Percentiles rank a stretch among this genome's conserved stretches.
Conservation (phyloP, 2,797 vertebrate genomes). For the Hippocampus kuda region DNA sequence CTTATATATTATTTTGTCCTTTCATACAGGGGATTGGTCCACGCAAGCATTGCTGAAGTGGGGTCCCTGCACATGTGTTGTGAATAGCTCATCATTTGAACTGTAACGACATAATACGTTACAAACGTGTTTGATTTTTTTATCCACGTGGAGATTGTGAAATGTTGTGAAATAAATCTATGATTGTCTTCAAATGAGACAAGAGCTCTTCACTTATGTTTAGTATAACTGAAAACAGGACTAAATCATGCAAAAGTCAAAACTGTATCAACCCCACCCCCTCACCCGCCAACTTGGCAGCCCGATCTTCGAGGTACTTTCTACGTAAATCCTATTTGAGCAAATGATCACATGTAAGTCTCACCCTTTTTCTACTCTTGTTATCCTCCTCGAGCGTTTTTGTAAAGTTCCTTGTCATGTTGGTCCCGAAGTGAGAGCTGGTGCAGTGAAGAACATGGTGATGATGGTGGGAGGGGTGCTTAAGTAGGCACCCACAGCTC, state of each 20-base stretch:
- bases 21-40: no score
- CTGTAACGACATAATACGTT: no score
- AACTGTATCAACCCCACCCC: background rate
- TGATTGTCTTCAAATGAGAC: background rate
- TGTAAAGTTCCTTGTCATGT: constrained; percentile 47
- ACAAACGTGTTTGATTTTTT: no score
- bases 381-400: constrained; percentile 24
- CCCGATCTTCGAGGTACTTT: background rate
- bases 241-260: background rate
- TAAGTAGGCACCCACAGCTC: constrained; percentile 15
- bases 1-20: no score
- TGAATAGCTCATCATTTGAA: no score
- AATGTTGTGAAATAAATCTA: no score
- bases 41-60: no score
- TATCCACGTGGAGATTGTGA: no score
- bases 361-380: constrained; percentile 53
- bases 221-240: background rate
- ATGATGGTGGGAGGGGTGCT: background rate
- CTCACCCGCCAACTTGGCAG: background rate
- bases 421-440: constrained; percentile 14
- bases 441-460: constrained; percentile 1
- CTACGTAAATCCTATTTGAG: background rate
- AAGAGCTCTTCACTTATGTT: background rate
- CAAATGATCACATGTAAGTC: background rate
- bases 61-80: no score